Conservation (phyloP, 2,888 invertebrate genomes). For the Cephus spinipes region DNA sequence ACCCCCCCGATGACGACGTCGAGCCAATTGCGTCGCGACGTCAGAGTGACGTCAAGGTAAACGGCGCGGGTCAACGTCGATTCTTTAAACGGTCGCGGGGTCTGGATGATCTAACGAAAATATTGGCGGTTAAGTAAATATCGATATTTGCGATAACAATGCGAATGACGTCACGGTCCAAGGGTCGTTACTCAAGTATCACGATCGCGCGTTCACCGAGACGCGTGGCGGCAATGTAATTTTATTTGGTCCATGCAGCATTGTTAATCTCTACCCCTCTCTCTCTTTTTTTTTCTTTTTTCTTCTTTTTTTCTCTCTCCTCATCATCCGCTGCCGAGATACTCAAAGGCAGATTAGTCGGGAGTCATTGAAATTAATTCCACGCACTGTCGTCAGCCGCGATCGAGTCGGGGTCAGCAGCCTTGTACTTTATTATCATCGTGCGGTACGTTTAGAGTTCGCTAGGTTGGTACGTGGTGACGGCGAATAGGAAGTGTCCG, state of each 20-base stretch:
- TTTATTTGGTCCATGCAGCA: neutral
- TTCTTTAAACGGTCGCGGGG: neutral
- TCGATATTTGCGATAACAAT: neutral
- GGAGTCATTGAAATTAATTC: conserved; percentile 19
- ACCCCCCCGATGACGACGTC: conserved; percentile 24
- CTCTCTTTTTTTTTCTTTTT: too few relatives aligned
- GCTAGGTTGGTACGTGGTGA: neutral
- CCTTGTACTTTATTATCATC: conserved; percentile 47
- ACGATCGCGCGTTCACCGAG: neutral
- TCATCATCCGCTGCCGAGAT: neutral
- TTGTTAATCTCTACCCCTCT: too few relatives aligned
- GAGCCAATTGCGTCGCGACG: conserved; percentile 36
- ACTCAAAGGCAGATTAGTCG: neutral
- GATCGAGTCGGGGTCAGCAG: conserved; percentile 38
- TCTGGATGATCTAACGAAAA: neutral
- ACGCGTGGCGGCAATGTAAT: neutral
- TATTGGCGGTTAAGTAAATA: neutral
- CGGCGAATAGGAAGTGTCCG: neutral
- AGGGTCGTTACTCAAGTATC: too few relatives aligned
- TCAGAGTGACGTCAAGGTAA: conserved; percentile 31
- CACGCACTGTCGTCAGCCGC: conserved; percentile 27
- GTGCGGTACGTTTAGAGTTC: neutral
- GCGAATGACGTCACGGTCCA: too few relatives aligned
- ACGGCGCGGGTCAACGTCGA: conserved; percentile 27
- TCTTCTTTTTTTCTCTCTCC: too few relatives aligned